A percentile compares a stretch with the other conserved stretches of the same genome.
phyloP scores from a whole-genome alignment of 2,797 vertebrate species.

The Pempheris klunzingeri region DNA sequence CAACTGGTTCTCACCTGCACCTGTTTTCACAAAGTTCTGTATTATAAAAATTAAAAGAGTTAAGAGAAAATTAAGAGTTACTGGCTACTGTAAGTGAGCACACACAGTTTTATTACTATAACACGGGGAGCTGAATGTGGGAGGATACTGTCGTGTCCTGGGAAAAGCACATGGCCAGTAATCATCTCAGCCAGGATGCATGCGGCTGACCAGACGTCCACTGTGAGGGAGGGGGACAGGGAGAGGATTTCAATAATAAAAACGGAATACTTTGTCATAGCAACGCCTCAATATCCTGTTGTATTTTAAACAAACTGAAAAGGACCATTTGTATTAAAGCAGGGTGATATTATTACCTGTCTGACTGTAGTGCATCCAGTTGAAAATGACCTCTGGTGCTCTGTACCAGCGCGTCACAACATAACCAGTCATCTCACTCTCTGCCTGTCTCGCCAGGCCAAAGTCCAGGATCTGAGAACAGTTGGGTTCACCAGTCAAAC shows the following conservation, averaged over 20 bases:
- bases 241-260: constrained; percentile 7
- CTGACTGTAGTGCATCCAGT: constrained; percentile 92
- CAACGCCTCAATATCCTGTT: background rate
- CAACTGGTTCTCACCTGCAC: too few relatives aligned
- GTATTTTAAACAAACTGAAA: constrained; percentile 8
- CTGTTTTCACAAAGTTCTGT: background rate
- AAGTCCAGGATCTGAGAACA: constrained; percentile 87
- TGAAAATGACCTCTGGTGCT: constrained; percentile 89
- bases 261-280: background rate
- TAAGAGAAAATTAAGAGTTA: too few relatives aligned
- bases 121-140: background rate
- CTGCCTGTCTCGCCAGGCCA: constrained; percentile 87
- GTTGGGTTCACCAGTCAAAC: background rate
- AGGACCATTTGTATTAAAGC: background rate
- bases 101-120: constrained; percentile 12
- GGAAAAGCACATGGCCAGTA: constrained; percentile 86
- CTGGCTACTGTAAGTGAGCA: background rate
- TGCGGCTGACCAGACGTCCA: constrained; percentile 90
- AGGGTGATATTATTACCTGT: constrained; percentile 76
- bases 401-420: constrained; percentile 91
- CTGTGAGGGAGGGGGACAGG: constrained; percentile 63
- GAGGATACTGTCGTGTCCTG: constrained; percentile 89
- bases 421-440: constrained; percentile 90
- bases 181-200: constrained; percentile 90
- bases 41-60: too few relatives aligned